Percentiles rank a stretch among this genome's conserved stretches.
Conservation (phyloP, 2,888 invertebrate genomes). For the Stenchaetothrips biformis region DNA sequence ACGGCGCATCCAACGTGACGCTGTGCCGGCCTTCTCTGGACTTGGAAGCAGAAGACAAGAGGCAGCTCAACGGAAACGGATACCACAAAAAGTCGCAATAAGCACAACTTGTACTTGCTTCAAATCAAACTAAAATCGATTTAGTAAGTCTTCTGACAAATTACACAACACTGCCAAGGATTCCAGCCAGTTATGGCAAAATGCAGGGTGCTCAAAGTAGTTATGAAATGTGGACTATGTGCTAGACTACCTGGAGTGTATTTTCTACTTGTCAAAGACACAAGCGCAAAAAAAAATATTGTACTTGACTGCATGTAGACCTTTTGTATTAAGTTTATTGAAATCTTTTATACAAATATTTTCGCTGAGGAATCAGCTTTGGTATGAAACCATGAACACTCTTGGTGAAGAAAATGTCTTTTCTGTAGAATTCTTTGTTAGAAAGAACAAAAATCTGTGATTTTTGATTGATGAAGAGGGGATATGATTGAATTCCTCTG, state of each 20-base stretch:
- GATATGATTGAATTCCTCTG: not conserved
- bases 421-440: not conserved
- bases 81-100: not conserved
- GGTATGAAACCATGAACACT: not conserved
- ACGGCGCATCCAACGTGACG: not conserved
- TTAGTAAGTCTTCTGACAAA: not conserved
- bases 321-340: not conserved
- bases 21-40: not conserved
- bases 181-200: not conserved
- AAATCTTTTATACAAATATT: not conserved
- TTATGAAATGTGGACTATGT: not conserved
- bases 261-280: too few species aligned
- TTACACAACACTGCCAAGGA: not conserved
- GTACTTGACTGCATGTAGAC: not conserved
- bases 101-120: not conserved
- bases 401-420: not conserved
- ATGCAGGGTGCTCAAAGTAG: not conserved
- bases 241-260: not conserved
- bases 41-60: not conserved
- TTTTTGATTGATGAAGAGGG: not conserved
- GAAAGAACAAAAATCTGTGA: conserved; percentile 12
- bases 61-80: not conserved
- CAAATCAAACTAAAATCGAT: too few species aligned
- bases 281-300: too few species aligned
- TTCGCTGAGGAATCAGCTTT: not conserved